These are phyloP conservation scores for Centropus bengalensis DNA, from an alignment of 2,113 vertebrate genomes.

Conservation along the genomic window DNA sequence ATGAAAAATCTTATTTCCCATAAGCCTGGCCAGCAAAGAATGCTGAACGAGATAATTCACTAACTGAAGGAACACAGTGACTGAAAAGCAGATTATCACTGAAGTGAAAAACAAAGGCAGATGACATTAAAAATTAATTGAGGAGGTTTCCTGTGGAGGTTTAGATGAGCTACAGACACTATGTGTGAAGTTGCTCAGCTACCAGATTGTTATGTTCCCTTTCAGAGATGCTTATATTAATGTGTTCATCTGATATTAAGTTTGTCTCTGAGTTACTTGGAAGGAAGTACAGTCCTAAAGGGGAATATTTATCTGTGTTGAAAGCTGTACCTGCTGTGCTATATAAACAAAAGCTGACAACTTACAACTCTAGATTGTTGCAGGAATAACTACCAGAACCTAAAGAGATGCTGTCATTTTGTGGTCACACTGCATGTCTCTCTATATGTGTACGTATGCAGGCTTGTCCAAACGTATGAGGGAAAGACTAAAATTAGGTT, in stretches of 20 bases:
- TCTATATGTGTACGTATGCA: background rate
- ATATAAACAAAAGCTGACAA: conserved; percentile 26
- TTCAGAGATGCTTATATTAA: conserved; percentile 8
- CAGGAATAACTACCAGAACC: background rate
- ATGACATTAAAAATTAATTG: conserved; percentile 83
- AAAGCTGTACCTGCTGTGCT: background rate
- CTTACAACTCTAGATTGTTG: background rate
- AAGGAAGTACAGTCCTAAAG: conserved; percentile 21
- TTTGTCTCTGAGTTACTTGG: background rate
- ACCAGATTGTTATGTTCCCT: conserved; percentile 24
- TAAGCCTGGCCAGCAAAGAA: conserved; percentile 38
- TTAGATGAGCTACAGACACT: conserved; percentile 65
- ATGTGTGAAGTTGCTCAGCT: conserved; percentile 59
- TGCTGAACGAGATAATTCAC: conserved; percentile 64
- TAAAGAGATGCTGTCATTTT: background rate
- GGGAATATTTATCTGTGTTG: background rate
- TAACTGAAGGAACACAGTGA: conserved; percentile 31
- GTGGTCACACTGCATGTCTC: background rate
- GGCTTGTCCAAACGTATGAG: background rate
- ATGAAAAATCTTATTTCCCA: conserved; percentile 72
- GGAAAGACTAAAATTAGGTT: background rate
- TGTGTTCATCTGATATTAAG: background rate
- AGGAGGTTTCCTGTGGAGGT: conserved; percentile 61
- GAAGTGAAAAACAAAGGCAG: conserved; percentile 77
- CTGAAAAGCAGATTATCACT: conserved; percentile 68